Base-by-base conservation (phyloP, 2,888 invertebrate species). In the Altica lythri region DNA sequence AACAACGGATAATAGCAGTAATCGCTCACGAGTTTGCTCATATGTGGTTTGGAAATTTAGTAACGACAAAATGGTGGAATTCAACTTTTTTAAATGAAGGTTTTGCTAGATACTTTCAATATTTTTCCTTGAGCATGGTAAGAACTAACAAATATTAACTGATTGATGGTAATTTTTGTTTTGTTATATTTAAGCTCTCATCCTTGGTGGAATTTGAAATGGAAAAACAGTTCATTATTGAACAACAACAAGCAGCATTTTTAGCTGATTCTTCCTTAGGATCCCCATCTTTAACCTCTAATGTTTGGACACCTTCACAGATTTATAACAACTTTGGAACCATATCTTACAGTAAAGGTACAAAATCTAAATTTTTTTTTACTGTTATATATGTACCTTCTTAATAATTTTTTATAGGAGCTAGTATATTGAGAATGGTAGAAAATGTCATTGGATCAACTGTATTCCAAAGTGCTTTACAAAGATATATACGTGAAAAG, bases 11-110 rank as follows among this genome's bases (percentile, higher is more conserved):
- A 1, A 84, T 86, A 1, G 81, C 84, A 12, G 83, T 86, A 2
- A 79, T 89, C 3, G 80, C 88, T 0, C 92, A 92, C 66, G 92
- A 93, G 73, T 75, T 89, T 50, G 84, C 87, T 1, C 92, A 93
- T 72, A 88, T 86, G 80, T 90, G 90, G 90, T 89, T 90, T 64
- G 90, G 90, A 4, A 88, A 90, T 68, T 75, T 86, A 10, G 85
- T 90, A 4, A 88, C 89, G 0, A 84, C 86, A 53, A 81, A 83
- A 22, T 87, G 88, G 88, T 90, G 89, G 89, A 81, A 83, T 53
- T 84, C 83, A 62, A 77, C 85, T 1, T 89, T 89, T 86, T 77
- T 89, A 1, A 89, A 86, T 68, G 89, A 89, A 68, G 89, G 85
- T 0, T 89, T 89, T 56, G 89, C 88, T 0, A 80, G 83, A 66